Percentiles rank a stretch among this genome's conserved stretches.
Conservation (phyloP, 2,888 invertebrate genomes). For the Mesochorus sp. region DNA sequence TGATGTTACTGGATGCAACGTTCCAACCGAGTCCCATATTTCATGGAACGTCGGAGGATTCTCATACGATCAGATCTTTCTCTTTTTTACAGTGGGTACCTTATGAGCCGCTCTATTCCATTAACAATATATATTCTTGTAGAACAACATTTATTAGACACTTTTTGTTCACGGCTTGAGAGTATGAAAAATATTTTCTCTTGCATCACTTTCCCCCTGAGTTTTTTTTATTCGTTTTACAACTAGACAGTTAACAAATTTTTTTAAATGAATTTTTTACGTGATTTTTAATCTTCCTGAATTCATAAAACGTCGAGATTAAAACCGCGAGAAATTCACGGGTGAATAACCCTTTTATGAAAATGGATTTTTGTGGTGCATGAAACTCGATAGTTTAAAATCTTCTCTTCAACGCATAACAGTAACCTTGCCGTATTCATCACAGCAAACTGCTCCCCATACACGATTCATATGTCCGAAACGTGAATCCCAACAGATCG, state of each 20-base stretch:
- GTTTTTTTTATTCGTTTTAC: too few species aligned
- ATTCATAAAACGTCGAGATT: background rate
- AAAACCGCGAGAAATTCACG: slow-evolving; percentile 8
- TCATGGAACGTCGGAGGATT: slow-evolving; percentile 45
- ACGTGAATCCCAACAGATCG: background rate
- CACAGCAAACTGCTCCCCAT: too few species aligned
- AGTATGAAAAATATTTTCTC: background rate
- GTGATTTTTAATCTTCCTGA: slow-evolving; percentile 45
- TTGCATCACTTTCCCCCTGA: too few species aligned
- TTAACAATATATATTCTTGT: background rate
- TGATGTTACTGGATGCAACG: slow-evolving; percentile 40
- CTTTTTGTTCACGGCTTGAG: background rate
- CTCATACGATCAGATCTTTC: slow-evolving; percentile 17
- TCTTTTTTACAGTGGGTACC: background rate
- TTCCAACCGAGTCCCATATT: slow-evolving; percentile 40
- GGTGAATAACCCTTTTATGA: slow-evolving; percentile 1
- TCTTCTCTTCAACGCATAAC: slow-evolving; percentile 2
- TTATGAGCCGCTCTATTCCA: background rate
- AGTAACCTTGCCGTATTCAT: background rate
- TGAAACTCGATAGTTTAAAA: too few species aligned
- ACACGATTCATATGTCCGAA: slow-evolving; percentile 15
- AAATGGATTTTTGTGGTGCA: slow-evolving; percentile 20
- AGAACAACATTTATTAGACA: background rate
- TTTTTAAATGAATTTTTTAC: too few species aligned
- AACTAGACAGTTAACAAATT: too few species aligned